These are phyloP conservation scores for Ligdia adustata DNA, from an alignment of 2,888 invertebrate species.

Conservation along the genomic window DNA sequence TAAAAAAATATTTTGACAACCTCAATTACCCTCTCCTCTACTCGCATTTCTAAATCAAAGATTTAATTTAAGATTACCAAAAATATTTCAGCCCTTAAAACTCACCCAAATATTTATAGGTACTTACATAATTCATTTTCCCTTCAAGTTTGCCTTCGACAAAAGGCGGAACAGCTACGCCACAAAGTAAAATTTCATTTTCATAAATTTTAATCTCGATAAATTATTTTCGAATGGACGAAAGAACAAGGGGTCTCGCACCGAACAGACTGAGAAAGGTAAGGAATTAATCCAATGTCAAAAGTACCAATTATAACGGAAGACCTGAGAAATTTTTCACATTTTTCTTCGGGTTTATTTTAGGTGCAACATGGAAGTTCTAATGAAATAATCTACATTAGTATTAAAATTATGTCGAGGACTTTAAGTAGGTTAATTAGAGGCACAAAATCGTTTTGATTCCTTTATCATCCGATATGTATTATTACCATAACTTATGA, in stretches of 20 bases:
- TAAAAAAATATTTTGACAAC: no score
- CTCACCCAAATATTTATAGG: slow-evolving; percentile 16
- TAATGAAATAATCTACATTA: no score
- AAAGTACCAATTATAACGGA: slow-evolving; percentile 51
- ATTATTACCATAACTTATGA: no score
- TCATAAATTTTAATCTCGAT: slow-evolving; percentile 58
- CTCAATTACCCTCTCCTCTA: no score
- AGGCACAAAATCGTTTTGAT: no score
- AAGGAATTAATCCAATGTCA: slow-evolving; percentile 59
- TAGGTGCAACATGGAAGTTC: slow-evolving; percentile 1
- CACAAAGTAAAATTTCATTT: slow-evolving; percentile 52
- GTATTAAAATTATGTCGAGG: no score
- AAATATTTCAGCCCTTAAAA: slow-evolving; percentile 23
- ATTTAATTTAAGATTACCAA: slow-evolving; percentile 15
- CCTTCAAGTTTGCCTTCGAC: slow-evolving; percentile 30
- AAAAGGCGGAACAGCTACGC: slow-evolving; percentile 42
- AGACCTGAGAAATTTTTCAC: slow-evolving; percentile 46
- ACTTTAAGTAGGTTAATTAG: no score
- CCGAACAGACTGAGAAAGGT: slow-evolving; percentile 48
- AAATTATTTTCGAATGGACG: slow-evolving; percentile 55
- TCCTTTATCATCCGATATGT: no score
- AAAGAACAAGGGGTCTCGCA: slow-evolving; percentile 45
- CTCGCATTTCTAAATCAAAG: slow-evolving; percentile 13
- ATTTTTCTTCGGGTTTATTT: slow-evolving; percentile 41
- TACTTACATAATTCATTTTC: slow-evolving; percentile 27